phyloP scores from a whole-genome alignment of 2,113 vertebrate species.

The Sterna hirundo region DNA sequence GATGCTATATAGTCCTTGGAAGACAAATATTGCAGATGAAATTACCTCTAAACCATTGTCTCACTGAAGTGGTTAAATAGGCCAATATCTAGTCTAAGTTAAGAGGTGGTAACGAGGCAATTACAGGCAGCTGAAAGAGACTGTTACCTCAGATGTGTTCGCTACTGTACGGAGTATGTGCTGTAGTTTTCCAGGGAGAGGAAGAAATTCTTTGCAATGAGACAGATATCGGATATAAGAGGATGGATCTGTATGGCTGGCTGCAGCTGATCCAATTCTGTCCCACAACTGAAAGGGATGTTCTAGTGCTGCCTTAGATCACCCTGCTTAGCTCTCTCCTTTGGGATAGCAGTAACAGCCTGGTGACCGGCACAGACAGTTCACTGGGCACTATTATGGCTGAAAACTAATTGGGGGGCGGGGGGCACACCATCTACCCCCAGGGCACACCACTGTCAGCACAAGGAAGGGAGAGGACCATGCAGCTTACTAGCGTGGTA shows the following conservation, averaged over 20 bases:
- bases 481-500: background rate
- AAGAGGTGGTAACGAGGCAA: rapidly evolving
- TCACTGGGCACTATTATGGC: background rate
- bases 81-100: background rate
- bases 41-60: background rate
- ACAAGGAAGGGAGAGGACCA: background rate
- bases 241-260: background rate
- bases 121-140: background rate
- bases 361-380: background rate
- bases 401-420: background rate
- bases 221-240: background rate
- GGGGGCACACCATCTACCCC: background rate
- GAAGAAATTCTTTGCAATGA: background rate
- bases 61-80: background rate
- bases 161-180: background rate
- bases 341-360: background rate
- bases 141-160: background rate
- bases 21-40: background rate
- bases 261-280: background rate
- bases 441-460: background rate
- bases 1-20: background rate
- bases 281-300: background rate
- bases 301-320: background rate
- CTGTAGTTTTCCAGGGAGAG: background rate
- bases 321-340: background rate